phyloP scores from a whole-genome alignment of 1,140 invertebrate species.

The Sycophila sp. region DNA sequence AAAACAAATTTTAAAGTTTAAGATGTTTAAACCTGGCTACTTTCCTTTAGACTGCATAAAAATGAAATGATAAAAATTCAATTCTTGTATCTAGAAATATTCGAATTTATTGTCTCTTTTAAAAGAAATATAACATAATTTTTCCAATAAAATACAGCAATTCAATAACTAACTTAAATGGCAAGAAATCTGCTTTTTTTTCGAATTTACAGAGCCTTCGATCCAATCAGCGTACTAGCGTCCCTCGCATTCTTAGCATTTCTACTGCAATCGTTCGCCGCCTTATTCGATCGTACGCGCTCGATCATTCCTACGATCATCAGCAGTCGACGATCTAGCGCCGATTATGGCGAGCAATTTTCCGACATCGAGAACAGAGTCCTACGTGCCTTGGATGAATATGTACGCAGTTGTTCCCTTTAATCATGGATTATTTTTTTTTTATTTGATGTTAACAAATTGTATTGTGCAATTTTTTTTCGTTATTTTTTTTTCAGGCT shows the following conservation, averaged over 20 bases:
- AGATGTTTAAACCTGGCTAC: too few relatives aligned
- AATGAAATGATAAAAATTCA: too few relatives aligned
- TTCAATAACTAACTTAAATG: too few relatives aligned
- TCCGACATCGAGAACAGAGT: constrained; percentile 48
- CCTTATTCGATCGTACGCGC: constrained; percentile 60
- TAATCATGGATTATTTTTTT: background rate
- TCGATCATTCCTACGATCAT: constrained; percentile 58
- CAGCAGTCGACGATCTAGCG: constrained; percentile 46
- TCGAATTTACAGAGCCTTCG: constrained; percentile 55
- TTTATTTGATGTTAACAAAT: constrained; percentile 8
- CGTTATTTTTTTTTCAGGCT: constrained; percentile 45
- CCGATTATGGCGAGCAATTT: constrained; percentile 35
- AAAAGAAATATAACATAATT: background rate
- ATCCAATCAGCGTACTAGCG: constrained; percentile 62
- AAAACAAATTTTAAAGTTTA: too few relatives aligned
- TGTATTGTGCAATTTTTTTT: constrained; percentile 4
- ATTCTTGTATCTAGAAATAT: background rate
- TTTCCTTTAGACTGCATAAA: too few relatives aligned
- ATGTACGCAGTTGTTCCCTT: constrained; percentile 50
- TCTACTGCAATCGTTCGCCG: constrained; percentile 60
- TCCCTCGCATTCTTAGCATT: constrained; percentile 65
- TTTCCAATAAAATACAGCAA: background rate
- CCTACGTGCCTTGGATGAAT: constrained; percentile 54
- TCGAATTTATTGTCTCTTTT: background rate
- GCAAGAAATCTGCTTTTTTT: background rate